These are phyloP conservation scores for Teleiodes luculella DNA, from an alignment of 2,888 invertebrate genomes.

Conservation along the genomic window DNA sequence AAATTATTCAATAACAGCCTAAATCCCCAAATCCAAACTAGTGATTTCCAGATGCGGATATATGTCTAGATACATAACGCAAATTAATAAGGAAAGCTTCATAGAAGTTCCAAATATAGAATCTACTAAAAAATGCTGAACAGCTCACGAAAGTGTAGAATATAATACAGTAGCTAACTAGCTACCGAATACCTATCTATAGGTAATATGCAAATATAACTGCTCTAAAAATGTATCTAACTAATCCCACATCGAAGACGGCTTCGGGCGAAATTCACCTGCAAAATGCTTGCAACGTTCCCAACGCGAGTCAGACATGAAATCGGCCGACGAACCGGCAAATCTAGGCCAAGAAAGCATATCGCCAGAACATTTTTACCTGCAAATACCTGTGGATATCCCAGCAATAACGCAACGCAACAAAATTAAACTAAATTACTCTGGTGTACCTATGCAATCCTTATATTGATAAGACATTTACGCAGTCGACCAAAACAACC, in stretches of 20 bases:
- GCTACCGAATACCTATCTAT: constrained; percentile 12
- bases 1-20: too few species aligned
- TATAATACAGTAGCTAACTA: too few species aligned
- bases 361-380: constrained; percentile 50
- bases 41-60: too few species aligned
- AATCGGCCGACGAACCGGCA: constrained; percentile 71
- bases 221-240: constrained; percentile 58
- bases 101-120: too few species aligned
- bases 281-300: constrained; percentile 54
- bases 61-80: too few species aligned
- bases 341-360: constrained; percentile 67
- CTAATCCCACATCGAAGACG: constrained; percentile 46
- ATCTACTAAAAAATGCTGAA: too few species aligned
- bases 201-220: constrained; percentile 59
- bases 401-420: neutral
- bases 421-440: neutral
- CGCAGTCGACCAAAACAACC: constrained; percentile 3
- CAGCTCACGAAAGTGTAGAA: too few species aligned
- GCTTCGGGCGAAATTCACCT: constrained; percentile 58
- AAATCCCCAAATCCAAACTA: too few species aligned
- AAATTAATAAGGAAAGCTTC: too few species aligned
- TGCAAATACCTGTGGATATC: constrained; percentile 28
- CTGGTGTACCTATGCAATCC: neutral
- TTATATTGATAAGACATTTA: neutral
- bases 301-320: constrained; percentile 43